These are phyloP conservation scores for Miichthys miiuy DNA, from an alignment of 2,797 vertebrate species.

Conservation along the genomic window DNA sequence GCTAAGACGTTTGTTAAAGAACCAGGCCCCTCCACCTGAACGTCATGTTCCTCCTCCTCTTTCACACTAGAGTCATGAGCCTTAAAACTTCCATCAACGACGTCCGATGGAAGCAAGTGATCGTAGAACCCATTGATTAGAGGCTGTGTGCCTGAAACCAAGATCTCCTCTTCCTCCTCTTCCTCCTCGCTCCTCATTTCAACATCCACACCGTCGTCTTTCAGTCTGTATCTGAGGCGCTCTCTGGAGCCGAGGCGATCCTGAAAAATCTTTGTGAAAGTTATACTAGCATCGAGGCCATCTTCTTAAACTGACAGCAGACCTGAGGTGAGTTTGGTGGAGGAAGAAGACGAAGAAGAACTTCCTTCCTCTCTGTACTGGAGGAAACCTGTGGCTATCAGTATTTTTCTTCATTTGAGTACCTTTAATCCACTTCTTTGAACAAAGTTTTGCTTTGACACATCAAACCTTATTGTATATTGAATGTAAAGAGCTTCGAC, in stretches of 20 bases:
- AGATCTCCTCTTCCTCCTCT: background rate
- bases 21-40: background rate
- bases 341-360: background rate
- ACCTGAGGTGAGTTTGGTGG: slow-evolving; percentile 9
- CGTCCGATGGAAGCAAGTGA: background rate
- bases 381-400: slow-evolving; percentile 33
- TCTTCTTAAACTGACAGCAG: background rate
- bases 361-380: slow-evolving; percentile 9
- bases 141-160: slow-evolving; percentile 3
- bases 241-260: background rate
- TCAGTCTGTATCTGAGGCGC: background rate
- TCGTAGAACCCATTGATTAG: background rate
- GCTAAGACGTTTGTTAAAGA: background rate
- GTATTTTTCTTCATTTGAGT: slow-evolving; percentile 49
- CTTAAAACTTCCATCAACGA: slow-evolving; percentile 18
- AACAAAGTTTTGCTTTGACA: slow-evolving; percentile 65
- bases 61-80: slow-evolving; percentile 31
- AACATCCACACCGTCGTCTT: background rate
- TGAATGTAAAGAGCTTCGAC: slow-evolving; percentile 73
- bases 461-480: slow-evolving; percentile 62
- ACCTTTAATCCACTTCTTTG: slow-evolving; percentile 38
- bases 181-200: slow-evolving; percentile 5
- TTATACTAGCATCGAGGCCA: background rate
- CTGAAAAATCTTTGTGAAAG: background rate
- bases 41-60: background rate